Conservation (phyloP, 2,888 invertebrate genomes). For the Idaea straminata region DNA sequence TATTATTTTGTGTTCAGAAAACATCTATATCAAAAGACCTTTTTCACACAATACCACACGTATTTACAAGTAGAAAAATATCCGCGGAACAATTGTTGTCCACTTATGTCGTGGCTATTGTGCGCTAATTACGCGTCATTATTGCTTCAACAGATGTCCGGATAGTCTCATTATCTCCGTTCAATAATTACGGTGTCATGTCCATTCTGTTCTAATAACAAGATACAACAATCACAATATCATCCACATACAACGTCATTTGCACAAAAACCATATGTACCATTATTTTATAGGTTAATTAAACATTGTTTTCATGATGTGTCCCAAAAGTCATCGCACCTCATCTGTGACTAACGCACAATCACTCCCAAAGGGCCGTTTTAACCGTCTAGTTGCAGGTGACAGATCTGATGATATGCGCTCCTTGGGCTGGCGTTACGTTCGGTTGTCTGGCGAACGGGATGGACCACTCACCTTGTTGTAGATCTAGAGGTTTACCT, state of each 20-base stretch:
- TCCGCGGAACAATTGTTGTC: not conserved
- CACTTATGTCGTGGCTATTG: not conserved
- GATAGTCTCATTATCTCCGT: not conserved
- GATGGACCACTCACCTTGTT: constrained; percentile 90
- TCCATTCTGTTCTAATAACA: not conserved
- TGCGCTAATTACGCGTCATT: not conserved
- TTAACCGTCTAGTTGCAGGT: constrained; percentile 80
- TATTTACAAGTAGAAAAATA: not conserved
- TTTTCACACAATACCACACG: not conserved
- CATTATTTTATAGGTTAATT: not conserved
- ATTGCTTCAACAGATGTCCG: not conserved
- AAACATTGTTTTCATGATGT: constrained; percentile 3
- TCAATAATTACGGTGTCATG: constrained; percentile 4
- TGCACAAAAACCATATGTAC: not conserved
- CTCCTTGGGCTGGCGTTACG: constrained; percentile 91
- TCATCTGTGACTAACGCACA: constrained; percentile 69
- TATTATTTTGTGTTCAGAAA: constrained; percentile 9
- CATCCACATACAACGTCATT: not conserved
- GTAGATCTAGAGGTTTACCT: constrained; percentile 86
- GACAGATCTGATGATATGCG: constrained; percentile 93
- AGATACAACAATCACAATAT: constrained; percentile 1
- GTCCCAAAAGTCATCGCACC: constrained; percentile 18
- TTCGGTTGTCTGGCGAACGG: constrained; percentile 90
- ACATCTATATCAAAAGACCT: not conserved
- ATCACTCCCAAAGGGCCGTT: constrained; percentile 47